Percentiles rank a stretch among this genome's conserved stretches.
phyloP scores from a whole-genome alignment of 2,113 vertebrate species.

The Epinephelus lanceolatus region DNA sequence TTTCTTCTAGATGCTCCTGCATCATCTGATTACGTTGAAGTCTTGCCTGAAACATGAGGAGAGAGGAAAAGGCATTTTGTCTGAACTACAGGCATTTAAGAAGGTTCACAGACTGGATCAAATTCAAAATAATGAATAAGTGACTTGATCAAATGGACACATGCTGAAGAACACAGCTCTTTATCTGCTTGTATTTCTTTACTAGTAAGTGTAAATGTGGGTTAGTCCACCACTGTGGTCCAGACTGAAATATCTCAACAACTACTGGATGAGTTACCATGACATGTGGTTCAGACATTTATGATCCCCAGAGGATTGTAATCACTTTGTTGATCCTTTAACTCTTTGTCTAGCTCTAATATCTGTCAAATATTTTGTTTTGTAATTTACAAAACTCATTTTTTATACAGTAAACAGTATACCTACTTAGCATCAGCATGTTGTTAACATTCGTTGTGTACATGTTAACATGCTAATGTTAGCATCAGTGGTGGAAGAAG shows the following conservation, averaged over 20 bases:
- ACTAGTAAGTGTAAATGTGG: background rate
- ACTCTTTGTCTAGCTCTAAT: background rate
- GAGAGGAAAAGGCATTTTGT: background rate
- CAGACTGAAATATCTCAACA: background rate
- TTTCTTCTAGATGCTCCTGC: slow-evolving; percentile 55
- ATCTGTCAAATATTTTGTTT: background rate
- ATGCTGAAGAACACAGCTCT: background rate
- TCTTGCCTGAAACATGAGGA: slow-evolving; percentile 45
- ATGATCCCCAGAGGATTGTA: background rate
- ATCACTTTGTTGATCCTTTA: background rate
- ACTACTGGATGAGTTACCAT: background rate
- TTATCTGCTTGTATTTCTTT: background rate
- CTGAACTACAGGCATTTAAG: background rate
- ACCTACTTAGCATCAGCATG: background rate
- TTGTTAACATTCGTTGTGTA: background rate
- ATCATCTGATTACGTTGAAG: slow-evolving; percentile 63
- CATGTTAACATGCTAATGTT: background rate
- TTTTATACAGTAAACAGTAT: background rate
- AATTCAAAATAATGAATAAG: background rate
- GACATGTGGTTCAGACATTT: background rate
- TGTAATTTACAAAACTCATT: too few relatives aligned
- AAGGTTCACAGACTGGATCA: background rate
- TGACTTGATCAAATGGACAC: background rate
- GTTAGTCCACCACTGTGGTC: background rate
- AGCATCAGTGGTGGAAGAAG: background rate